These are phyloP conservation scores for Lordiphosa mommai DNA, from an alignment of 1,140 invertebrate species.

Conservation along the genomic window DNA sequence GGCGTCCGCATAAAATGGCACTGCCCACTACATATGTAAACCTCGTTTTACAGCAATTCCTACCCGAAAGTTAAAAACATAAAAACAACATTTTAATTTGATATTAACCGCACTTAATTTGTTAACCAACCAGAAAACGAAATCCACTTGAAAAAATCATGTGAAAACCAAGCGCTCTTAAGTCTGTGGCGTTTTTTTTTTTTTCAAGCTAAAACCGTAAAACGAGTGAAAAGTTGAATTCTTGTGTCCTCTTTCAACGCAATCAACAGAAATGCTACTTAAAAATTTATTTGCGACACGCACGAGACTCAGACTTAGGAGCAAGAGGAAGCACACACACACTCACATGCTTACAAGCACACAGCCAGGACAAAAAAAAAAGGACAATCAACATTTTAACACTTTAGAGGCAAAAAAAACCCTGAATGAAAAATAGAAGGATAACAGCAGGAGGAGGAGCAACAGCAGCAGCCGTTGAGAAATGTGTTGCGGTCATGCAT, in stretches of 20 bases:
- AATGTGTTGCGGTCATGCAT: slow-evolving; percentile 74
- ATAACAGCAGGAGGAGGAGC: background rate
- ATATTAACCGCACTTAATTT: slow-evolving; percentile 56
- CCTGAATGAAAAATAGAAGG: background rate
- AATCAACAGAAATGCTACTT: slow-evolving; percentile 78
- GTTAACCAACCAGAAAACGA: slow-evolving; percentile 56
- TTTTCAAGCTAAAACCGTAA: slow-evolving; percentile 35
- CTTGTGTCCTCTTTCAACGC: slow-evolving; percentile 70
- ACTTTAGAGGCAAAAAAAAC: slow-evolving; percentile 55
- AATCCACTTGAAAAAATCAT: slow-evolving; percentile 58
- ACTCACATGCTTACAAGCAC: slow-evolving; percentile 14
- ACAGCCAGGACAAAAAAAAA: slow-evolving; percentile 48
- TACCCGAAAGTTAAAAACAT: background rate
- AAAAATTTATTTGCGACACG: slow-evolving; percentile 76
- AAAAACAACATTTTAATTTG: slow-evolving; percentile 36
- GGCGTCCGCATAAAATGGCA: too few relatives aligned
- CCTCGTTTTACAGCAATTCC: background rate
- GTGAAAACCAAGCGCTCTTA: slow-evolving; percentile 56
- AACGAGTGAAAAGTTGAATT: slow-evolving; percentile 28
- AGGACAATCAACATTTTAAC: slow-evolving; percentile 78
- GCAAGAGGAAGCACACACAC: slow-evolving; percentile 1
- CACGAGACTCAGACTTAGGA: slow-evolving; percentile 48
- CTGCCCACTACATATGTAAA: too few relatives aligned
- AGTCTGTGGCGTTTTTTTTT: too few relatives aligned
- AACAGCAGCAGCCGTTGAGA: slow-evolving; percentile 41